Evolutionary conservation across 2,797 vertebrate genomes (phyloP).

Genomic region (Valencia hispanica): DNA sequence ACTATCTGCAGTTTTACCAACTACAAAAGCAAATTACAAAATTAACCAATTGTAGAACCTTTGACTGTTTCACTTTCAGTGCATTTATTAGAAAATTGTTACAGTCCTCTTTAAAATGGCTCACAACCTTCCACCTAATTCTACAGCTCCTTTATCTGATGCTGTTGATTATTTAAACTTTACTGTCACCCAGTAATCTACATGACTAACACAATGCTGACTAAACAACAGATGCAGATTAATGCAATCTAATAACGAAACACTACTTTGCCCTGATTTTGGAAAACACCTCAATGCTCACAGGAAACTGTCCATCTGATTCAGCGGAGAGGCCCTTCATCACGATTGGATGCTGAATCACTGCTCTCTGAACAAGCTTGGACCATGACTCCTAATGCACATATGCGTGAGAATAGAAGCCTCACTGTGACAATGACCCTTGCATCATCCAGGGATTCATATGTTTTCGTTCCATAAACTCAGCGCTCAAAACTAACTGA

Average conservation of each 20-base stretch:
- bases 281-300: conserved; percentile 29
- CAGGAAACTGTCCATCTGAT: conserved; percentile 13
- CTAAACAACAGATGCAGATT: background rate
- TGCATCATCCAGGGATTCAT: conserved; percentile 6
- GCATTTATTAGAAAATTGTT: background rate
- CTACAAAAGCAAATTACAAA: background rate
- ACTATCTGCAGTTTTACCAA: background rate
- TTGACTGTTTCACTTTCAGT: background rate
- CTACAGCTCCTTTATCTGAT: background rate
- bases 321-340: background rate
- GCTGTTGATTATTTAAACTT: background rate
- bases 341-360: conserved; percentile 27
- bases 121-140: background rate
- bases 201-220: background rate
- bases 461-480: background rate
- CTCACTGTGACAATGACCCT: background rate
- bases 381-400: background rate
- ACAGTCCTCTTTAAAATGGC: background rate
- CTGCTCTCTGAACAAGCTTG: background rate
- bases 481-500: background rate
- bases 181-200: background rate
- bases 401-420: background rate
- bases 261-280: conserved; percentile 4
- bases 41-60: background rate
- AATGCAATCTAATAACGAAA: background rate